Base-by-base conservation (phyloP, 2,888 invertebrate species). In the Melanchra persicariae region DNA sequence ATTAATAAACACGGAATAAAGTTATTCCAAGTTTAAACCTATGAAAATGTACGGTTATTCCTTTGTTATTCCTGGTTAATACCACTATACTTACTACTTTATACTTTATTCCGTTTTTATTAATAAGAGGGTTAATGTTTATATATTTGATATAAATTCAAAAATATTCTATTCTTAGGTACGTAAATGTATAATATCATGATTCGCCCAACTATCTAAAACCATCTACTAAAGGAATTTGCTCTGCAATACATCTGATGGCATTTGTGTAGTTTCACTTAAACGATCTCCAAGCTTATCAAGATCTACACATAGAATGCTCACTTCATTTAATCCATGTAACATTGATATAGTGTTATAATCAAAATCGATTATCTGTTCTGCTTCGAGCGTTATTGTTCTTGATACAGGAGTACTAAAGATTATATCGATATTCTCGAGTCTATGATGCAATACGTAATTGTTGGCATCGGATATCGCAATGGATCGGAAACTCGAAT, bases 361-460 rank as follows among this genome's bases (percentile, higher is more conserved):
- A 84, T 84, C 85, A 80, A 64, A 84, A 84, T 82, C 82, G 80
- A 84, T 82, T 76, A 84, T 84, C 85, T 57, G 65, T 63, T 57
- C 47, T 61, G 80, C 83, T 78, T 34, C 43, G 57, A 69, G 80
- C 83, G 62, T 74, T 73, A 81, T 84, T 84, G 85, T 84, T 84
- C 65, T 79, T 52, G 61, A 75, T 79, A 76, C 67, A 67, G 59
- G 65, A 62, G 74, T 74, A 74, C 54, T 69, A 17, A 37, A 74
- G 81, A 81, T 79, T 65, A 72, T 66, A 76, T 59, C 79, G 66
- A 55, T 72, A 58, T 71, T 55, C 67, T 67, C 64, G 54, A 68
- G 76, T 77, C 64, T 79, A 55, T 81, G 77, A 65, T 72, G 81
- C 61, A 72, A 72, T 81, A 76, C 51, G 69, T 79, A 79, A 81